phyloP scores from a whole-genome alignment of 2,888 invertebrate species.

The Anthrax anthrax region DNA sequence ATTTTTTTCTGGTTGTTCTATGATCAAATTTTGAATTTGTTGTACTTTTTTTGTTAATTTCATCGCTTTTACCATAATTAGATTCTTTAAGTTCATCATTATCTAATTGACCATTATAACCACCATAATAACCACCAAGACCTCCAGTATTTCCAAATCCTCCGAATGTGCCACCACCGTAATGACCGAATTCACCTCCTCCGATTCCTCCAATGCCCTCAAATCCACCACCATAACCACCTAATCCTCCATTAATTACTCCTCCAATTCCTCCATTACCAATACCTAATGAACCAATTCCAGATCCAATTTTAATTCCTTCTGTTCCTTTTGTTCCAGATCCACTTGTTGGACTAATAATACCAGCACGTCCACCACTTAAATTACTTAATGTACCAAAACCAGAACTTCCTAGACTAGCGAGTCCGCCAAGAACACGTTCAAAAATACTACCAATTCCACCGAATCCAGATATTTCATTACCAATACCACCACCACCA shows the following conservation, averaged over 20 bases:
- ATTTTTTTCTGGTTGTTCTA: background rate
- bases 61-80: no score
- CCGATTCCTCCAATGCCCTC: background rate
- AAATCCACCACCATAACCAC: background rate
- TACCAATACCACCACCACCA: background rate
- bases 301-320: background rate
- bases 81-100: background rate
- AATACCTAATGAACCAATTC: background rate
- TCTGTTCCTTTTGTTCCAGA: background rate
- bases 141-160: background rate
- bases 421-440: background rate
- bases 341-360: background rate
- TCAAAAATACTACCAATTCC: background rate
- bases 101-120: background rate
- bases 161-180: background rate
- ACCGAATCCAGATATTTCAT: no score
- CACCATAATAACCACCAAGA: background rate
- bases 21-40: background rate
- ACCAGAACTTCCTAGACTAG: background rate
- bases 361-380: background rate
- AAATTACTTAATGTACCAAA: background rate
- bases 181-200: background rate
- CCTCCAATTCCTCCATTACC: slow-evolving; percentile 1
- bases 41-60: no score
- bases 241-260: background rate